Evolutionary conservation across 2,797 vertebrate genomes (phyloP).

Genomic region (Heteromormyrus szaboi): DNA sequence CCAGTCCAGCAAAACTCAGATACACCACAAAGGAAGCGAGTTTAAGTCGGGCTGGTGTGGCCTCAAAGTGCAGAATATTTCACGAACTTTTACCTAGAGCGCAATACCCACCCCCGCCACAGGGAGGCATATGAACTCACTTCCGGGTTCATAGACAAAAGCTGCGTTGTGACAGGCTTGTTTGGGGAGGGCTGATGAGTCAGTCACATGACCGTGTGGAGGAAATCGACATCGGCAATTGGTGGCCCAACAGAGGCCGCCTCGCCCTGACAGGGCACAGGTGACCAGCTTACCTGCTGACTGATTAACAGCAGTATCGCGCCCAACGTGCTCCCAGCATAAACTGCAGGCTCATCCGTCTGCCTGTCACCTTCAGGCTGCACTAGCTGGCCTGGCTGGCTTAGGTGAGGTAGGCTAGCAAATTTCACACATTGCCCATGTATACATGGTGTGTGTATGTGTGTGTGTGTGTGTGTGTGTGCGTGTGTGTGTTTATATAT

Average conservation of each 20-base stretch:
- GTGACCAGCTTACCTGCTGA: background rate
- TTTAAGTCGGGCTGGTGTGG: background rate
- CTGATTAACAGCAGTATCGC: slow-evolving; percentile 2
- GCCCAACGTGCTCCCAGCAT: background rate
- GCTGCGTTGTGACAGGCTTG: background rate
- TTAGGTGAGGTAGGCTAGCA: background rate
- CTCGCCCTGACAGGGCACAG: background rate
- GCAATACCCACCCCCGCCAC: background rate
- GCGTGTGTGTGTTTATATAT: too few relatives aligned
- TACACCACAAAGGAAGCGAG: background rate
- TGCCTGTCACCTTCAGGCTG: background rate
- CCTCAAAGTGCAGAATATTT: background rate
- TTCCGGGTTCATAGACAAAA: background rate
- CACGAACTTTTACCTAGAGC: background rate
- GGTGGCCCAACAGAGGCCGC: background rate
- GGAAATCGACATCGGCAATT: background rate
- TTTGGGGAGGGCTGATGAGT: background rate
- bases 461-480: background rate
- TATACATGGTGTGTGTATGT: background rate
- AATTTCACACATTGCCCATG: background rate
- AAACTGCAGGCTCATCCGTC: background rate
- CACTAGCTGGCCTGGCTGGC: background rate
- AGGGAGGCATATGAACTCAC: background rate
- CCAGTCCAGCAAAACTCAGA: background rate
- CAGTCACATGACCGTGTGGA: background rate